Conservation (phyloP, 2,797 vertebrate species). For the Chromis chromis region DNA sequence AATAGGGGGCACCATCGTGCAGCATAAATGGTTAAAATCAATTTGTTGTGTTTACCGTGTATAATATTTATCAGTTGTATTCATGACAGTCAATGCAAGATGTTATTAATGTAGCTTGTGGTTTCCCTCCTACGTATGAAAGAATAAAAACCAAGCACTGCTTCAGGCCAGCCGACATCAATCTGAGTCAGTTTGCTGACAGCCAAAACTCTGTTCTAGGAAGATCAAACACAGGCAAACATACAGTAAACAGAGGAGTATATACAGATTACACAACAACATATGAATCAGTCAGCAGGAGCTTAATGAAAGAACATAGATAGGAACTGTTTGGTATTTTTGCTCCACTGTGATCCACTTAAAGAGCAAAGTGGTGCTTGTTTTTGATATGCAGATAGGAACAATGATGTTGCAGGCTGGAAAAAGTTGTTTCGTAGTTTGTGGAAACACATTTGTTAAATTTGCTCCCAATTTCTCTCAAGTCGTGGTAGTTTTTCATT, state of each 20-base stretch:
- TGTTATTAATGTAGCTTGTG: background rate
- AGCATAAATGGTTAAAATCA: too few species aligned
- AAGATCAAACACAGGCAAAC: background rate
- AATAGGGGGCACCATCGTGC: too few species aligned
- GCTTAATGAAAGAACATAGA: background rate
- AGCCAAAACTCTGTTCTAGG: slow-evolving; percentile 23
- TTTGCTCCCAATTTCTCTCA: background rate
- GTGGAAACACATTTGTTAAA: background rate
- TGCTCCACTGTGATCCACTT: background rate
- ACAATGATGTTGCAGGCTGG: background rate
- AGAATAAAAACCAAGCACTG: too few species aligned
- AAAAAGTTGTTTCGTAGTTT: slow-evolving; percentile 4
- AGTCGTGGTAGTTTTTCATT: slow-evolving; percentile 17
- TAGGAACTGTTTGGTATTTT: background rate
- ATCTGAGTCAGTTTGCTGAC: slow-evolving; percentile 20
- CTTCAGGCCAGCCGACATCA: slow-evolving; percentile 10
- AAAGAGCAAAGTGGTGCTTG: background rate
- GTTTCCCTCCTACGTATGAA: too few species aligned
- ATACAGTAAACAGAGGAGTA: background rate
- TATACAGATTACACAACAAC: background rate
- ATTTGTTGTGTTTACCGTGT: too few species aligned
- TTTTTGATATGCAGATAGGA: background rate
- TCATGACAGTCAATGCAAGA: background rate
- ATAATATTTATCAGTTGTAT: too few species aligned
- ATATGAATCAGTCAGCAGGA: background rate